These are phyloP conservation scores for Hydriomena furcata DNA, from an alignment of 2,888 invertebrate species.

Conservation along the genomic window DNA sequence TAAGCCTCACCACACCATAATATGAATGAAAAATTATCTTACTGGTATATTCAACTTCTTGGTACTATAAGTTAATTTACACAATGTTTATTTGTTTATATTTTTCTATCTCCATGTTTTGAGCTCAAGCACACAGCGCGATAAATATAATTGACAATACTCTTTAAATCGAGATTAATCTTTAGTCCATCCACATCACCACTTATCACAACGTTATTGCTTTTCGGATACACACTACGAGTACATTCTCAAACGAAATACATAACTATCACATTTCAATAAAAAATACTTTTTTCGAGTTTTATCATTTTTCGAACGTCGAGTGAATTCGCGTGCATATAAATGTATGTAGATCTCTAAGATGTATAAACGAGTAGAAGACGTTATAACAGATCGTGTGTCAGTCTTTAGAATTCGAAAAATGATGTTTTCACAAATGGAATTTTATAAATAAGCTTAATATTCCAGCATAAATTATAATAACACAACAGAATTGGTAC, in stretches of 20 bases:
- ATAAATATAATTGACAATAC: constrained; percentile 73
- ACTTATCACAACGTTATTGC: constrained; percentile 81
- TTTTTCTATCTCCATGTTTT: constrained; percentile 37
- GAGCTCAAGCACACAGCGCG: constrained; percentile 45
- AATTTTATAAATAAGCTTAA: constrained; percentile 57
- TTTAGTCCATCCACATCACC: constrained; percentile 63
- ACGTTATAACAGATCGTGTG: constrained; percentile 51
- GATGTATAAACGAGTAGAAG: constrained; percentile 49
- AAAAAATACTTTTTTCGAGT: constrained; percentile 63
- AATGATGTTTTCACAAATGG: constrained; percentile 52
- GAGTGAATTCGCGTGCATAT: constrained; percentile 48
- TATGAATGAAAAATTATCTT: background rate
- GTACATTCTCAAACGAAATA: constrained; percentile 66
- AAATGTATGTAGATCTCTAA: too few species aligned
- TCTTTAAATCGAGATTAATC: constrained; percentile 55
- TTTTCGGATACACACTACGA: constrained; percentile 72
- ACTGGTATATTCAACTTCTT: background rate
- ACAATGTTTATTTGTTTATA: too few species aligned
- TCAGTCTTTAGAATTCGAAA: constrained; percentile 68
- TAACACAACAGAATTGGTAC: constrained; percentile 58
- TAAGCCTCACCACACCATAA: too few species aligned
- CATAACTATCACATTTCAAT: constrained; percentile 73
- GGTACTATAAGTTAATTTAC: background rate
- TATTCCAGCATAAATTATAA: constrained; percentile 82
- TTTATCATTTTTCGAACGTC: constrained; percentile 50